These are phyloP conservation scores for Cyrtodaria siliqua DNA, from an alignment of 2,888 invertebrate genomes.

Conservation along the genomic window DNA sequence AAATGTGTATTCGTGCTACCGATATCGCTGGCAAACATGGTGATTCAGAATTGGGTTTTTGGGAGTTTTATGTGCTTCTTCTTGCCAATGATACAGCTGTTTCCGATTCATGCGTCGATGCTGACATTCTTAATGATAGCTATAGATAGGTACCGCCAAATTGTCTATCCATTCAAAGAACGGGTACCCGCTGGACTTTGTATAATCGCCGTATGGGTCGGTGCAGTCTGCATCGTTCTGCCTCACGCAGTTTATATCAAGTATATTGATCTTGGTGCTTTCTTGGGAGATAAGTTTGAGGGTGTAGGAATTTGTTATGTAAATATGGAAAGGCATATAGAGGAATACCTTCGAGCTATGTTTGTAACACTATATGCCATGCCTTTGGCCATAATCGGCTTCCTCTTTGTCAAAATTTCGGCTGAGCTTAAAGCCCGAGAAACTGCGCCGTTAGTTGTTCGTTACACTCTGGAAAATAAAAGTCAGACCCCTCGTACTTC, in stretches of 20 bases:
- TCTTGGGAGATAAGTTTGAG: slow-evolving; percentile 81
- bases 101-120: slow-evolving; percentile 91
- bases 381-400: slow-evolving; percentile 89
- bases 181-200: slow-evolving; percentile 90
- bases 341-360: slow-evolving; percentile 84
- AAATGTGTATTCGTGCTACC: slow-evolving; percentile 91
- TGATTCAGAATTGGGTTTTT: slow-evolving; percentile 91
- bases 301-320: slow-evolving; percentile 83
- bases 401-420: slow-evolving; percentile 89
- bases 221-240: slow-evolving; percentile 90
- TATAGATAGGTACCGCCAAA: slow-evolving; percentile 90
- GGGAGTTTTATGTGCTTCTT: slow-evolving; percentile 91
- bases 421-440: slow-evolving; percentile 87
- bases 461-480: slow-evolving; percentile 61
- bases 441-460: slow-evolving; percentile 71
- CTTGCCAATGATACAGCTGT: slow-evolving; percentile 91
- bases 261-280: slow-evolving; percentile 90
- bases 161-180: slow-evolving; percentile 89
- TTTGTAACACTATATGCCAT: slow-evolving; percentile 87
- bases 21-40: slow-evolving; percentile 89
- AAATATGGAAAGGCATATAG: slow-evolving; percentile 77
- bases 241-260: slow-evolving; percentile 92
- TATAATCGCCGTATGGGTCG: slow-evolving; percentile 90
- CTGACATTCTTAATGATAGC: slow-evolving; percentile 90
- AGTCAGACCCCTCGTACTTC: slow-evolving; percentile 9